Evolutionary conservation across 2,888 invertebrate species (phyloP).

Genomic region (Microctonus aethiopoides): DNA sequence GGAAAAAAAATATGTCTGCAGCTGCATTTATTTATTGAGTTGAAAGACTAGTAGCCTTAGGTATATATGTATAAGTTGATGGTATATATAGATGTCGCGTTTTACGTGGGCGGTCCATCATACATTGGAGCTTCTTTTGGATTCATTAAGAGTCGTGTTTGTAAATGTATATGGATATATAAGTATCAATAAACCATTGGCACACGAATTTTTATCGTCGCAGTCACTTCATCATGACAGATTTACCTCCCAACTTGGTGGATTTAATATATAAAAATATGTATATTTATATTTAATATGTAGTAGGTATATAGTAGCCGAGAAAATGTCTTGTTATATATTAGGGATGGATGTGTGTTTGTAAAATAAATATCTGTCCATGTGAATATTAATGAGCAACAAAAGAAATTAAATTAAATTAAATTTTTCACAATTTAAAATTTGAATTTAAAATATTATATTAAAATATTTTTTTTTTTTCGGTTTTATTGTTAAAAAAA

Average conservation of each 20-base stretch:
- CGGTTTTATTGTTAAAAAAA: too few relatives aligned
- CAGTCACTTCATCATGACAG: constrained; percentile 48
- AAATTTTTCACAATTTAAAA: too few relatives aligned
- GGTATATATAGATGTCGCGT: constrained; percentile 8
- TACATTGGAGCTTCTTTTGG: constrained; percentile 46
- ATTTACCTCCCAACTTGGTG: constrained; percentile 50
- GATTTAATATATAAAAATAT: too few relatives aligned
- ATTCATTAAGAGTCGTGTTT: constrained; percentile 54
- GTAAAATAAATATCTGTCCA: too few relatives aligned
- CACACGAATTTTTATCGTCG: constrained; percentile 61
- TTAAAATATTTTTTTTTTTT: too few relatives aligned
- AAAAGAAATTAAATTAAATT: too few relatives aligned
- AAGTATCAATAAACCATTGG: constrained; percentile 48
- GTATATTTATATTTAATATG: too few relatives aligned
- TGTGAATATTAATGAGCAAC: too few relatives aligned
- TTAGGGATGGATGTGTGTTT: too few relatives aligned
- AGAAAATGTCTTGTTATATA: constrained; percentile 46
- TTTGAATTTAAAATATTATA: too few relatives aligned
- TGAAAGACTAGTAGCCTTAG: constrained; percentile 20
- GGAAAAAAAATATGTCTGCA: too few relatives aligned
- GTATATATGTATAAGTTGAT: background rate
- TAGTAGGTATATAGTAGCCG: constrained; percentile 35
- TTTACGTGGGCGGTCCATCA: constrained; percentile 56
- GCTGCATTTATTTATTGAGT: background rate
- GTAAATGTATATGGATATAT: too few relatives aligned